Percentiles rank a stretch among this genome's conserved stretches.
These are phyloP conservation scores for Champsocephalus esox DNA, from an alignment of 2,797 vertebrate species.

Conservation along the genomic window DNA sequence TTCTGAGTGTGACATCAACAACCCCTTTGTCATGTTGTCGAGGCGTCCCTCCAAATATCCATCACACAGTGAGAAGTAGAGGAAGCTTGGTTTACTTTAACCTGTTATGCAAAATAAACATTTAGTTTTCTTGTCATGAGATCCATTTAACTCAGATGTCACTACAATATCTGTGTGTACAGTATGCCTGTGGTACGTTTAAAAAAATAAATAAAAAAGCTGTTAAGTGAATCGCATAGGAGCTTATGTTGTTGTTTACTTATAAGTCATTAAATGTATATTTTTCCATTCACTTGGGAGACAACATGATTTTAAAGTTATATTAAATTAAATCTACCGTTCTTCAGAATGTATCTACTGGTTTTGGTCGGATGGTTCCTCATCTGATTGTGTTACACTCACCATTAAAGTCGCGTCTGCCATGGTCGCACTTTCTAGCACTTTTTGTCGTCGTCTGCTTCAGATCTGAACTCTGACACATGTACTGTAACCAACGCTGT, in stretches of 20 bases:
- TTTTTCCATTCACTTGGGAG: constrained; percentile 79
- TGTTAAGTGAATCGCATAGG: constrained; percentile 71
- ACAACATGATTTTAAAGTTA: constrained; percentile 57
- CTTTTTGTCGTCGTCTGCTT: constrained; percentile 56
- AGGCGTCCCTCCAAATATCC: constrained; percentile 47
- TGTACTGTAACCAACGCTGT: constrained; percentile 60
- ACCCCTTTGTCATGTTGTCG: constrained; percentile 42
- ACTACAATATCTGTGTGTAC: constrained; percentile 59
- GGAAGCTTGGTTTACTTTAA: constrained; percentile 66
- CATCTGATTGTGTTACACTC: constrained; percentile 44
- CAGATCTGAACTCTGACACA: constrained; percentile 46
- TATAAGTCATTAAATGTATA: constrained; percentile 79
- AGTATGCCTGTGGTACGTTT: constrained; percentile 71
- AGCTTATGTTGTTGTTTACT: constrained; percentile 77
- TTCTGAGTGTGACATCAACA: constrained; percentile 50
- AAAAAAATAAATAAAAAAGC: constrained; percentile 39
- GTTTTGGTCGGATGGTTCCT: constrained; percentile 53
- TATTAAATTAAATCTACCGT: constrained; percentile 38
- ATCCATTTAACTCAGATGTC: constrained; percentile 66
- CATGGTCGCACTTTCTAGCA: constrained; percentile 43
- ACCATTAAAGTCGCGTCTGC: constrained; percentile 56
- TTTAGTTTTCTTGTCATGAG: constrained; percentile 59
- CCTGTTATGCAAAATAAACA: constrained; percentile 75
- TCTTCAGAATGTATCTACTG: constrained; percentile 77
- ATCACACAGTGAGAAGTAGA: constrained; percentile 42